phyloP scores from a whole-genome alignment of 2,797 vertebrate species.

The Apogon talboti region DNA sequence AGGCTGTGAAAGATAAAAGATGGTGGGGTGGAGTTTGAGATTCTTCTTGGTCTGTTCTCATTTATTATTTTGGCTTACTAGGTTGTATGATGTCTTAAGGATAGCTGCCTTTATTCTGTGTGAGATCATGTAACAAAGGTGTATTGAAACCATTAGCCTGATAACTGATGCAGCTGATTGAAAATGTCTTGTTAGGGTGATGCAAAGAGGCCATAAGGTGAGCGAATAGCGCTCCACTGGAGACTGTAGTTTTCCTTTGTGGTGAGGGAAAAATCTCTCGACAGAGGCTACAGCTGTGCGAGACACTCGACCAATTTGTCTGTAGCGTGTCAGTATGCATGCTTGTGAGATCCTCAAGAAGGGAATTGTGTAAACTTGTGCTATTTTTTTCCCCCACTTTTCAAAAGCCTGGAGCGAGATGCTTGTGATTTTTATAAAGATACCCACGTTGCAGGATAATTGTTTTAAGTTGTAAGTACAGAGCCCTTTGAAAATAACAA shows the following conservation, averaged over 20 bases:
- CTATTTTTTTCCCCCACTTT: slow-evolving; percentile 5
- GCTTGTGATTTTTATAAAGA: slow-evolving; percentile 48
- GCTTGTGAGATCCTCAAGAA: slow-evolving; percentile 20
- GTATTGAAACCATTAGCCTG: slow-evolving; percentile 37
- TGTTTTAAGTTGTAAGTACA: slow-evolving; percentile 46
- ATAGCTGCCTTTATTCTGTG: slow-evolving; percentile 56
- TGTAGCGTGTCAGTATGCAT: slow-evolving; percentile 31
- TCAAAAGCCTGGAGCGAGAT: slow-evolving; percentile 20
- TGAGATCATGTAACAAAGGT: slow-evolving; percentile 53
- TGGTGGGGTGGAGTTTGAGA: slow-evolving; percentile 38
- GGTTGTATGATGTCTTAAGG: slow-evolving; percentile 68
- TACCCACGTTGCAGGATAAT: slow-evolving; percentile 37
- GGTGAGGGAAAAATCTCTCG: slow-evolving; percentile 17
- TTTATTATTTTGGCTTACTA: slow-evolving; percentile 76
- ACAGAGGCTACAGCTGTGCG: slow-evolving; percentile 4
- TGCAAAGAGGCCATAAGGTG: slow-evolving; percentile 35
- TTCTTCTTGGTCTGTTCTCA: slow-evolving; percentile 69
- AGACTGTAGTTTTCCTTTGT: slow-evolving; percentile 7
- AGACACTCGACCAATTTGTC: slow-evolving; percentile 21
- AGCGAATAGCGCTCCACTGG: slow-evolving; percentile 33
- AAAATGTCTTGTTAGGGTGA: slow-evolving; percentile 34
- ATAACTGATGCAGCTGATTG: slow-evolving; percentile 12
- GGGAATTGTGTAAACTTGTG: slow-evolving; percentile 30
- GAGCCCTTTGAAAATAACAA: slow-evolving; percentile 60
- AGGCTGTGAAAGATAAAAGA: slow-evolving; percentile 75